Evolutionary conservation across 2,797 vertebrate species (phyloP).

Genomic region (Characodon lateralis): DNA sequence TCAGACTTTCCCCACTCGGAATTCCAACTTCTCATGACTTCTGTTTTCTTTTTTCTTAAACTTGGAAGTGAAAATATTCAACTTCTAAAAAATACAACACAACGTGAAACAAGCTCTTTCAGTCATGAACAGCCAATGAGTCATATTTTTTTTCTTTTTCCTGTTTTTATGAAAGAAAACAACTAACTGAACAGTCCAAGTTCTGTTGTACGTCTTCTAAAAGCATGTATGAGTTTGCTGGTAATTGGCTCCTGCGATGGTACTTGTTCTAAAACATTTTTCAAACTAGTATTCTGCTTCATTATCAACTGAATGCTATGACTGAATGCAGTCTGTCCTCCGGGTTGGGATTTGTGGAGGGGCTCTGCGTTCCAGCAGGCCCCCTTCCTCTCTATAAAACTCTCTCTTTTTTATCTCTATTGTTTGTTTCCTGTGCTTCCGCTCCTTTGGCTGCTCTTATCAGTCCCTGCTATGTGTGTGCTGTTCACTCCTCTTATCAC

Average conservation of each 20-base stretch:
- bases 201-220: background rate
- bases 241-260: too few species aligned
- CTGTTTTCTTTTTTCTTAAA: too few species aligned
- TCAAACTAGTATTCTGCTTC: background rate
- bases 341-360: background rate
- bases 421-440: conserved; percentile 66
- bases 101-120: too few species aligned
- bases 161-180: background rate
- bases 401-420: conserved; percentile 60
- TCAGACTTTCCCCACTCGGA: background rate
- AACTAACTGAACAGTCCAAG: background rate
- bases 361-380: conserved; percentile 6
- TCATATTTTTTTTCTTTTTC: too few species aligned
- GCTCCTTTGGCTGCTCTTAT: conserved; percentile 74
- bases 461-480: conserved; percentile 27
- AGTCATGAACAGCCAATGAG: too few species aligned
- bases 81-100: too few species aligned
- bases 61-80: too few species aligned
- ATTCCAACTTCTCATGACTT: too few species aligned
- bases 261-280: too few species aligned
- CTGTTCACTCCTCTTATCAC: conserved; percentile 66
- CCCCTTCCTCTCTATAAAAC: conserved; percentile 15
- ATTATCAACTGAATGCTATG: background rate
- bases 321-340: background rate
- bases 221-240: background rate